Base-by-base conservation (phyloP, 2,888 invertebrate species). In the Drosophila kuntzei region DNA sequence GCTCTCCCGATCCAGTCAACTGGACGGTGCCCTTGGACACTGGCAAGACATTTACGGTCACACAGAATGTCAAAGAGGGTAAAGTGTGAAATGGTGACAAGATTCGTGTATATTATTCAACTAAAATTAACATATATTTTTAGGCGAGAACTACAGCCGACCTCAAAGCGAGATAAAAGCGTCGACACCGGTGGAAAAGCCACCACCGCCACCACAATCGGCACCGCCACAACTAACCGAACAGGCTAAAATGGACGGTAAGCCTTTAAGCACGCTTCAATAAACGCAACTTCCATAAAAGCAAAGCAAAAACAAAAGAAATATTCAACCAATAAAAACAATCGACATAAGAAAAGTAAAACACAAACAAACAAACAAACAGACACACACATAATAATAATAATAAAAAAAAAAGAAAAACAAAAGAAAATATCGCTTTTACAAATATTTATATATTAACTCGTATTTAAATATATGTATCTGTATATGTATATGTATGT, bases 1-100 rank as follows among this genome's bases (percentile, higher is more conserved):
- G 97, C 80, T 97, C 97, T 18, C 98, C 98, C 12, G 98, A 98
- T 93, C 98, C 98, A 54, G 98, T 98, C 88, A 97, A 97, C 93
- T 98, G 98, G 98, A 98, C 97, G 53, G 97, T 98, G 69, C 97
- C 98, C 58, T 94, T 98, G 90, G 98, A 98, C 93, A 98, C 97
- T 80, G 97, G 97, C 87, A 97, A 97, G 94, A 97, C 97, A 39
- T 97, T 97, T 93, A 97, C 97, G 41, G 97, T 97, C 86, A 97
- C 97, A 70, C 97, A 97, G 93, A 97, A 97, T 93, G 97, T 97
- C 87, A 95, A 96, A 90, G 95, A 95, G 93, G 95, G 95, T 95
- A 92, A 90, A 32, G 43, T 55, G 25, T 14, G 34, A 46, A 57
- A 36, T 12, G 0, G 14, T 12, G 2, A 1, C 11, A 6, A 22